phyloP scores from a whole-genome alignment of 2,888 invertebrate genomes.

The Melikaiella ostensackeni region DNA sequence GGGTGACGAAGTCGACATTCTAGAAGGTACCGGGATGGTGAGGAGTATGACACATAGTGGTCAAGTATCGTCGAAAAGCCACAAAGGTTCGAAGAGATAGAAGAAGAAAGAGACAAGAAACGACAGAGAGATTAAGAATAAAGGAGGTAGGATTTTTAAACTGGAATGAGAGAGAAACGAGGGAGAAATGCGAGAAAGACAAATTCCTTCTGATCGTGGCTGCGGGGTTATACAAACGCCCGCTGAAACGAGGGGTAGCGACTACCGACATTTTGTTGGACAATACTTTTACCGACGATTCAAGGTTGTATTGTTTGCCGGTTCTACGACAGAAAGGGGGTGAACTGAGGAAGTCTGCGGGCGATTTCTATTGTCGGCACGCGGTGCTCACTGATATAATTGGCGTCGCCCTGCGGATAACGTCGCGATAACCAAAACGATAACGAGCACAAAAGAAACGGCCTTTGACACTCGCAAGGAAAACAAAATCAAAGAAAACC shows the following conservation, averaged over 20 bases:
- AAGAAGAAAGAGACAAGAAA: slow-evolving; percentile 39
- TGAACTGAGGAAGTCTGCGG: slow-evolving; percentile 58
- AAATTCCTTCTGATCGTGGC: slow-evolving; percentile 48
- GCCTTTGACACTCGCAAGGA: slow-evolving; percentile 43
- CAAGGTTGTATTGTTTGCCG: slow-evolving; percentile 56
- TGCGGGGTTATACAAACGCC: slow-evolving; percentile 45
- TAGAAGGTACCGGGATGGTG: background rate
- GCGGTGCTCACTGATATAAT: slow-evolving; percentile 65
- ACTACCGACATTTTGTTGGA: slow-evolving; percentile 45
- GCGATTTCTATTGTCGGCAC: slow-evolving; percentile 68
- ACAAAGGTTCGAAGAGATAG: slow-evolving; percentile 32
- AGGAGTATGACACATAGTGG: slow-evolving; percentile 46
- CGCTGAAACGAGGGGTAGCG: slow-evolving; percentile 24
- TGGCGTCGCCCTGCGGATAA: slow-evolving; percentile 62
- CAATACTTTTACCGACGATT: slow-evolving; percentile 48
- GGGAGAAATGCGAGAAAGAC: slow-evolving; percentile 41
- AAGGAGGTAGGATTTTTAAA: slow-evolving; percentile 32
- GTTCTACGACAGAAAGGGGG: slow-evolving; percentile 43
- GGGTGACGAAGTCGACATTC: background rate
- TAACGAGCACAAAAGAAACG: slow-evolving; percentile 67
- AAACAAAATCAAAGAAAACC: slow-evolving; percentile 48
- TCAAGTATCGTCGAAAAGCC: slow-evolving; percentile 47
- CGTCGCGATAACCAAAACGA: slow-evolving; percentile 64
- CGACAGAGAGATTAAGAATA: slow-evolving; percentile 42
- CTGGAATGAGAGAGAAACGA: slow-evolving; percentile 26